Percentiles rank a stretch among this genome's conserved stretches.
These are phyloP conservation scores for Microcebus ravelobensis DNA, from an alignment of 2,113 vertebrate species.

Conservation along the genomic window DNA sequence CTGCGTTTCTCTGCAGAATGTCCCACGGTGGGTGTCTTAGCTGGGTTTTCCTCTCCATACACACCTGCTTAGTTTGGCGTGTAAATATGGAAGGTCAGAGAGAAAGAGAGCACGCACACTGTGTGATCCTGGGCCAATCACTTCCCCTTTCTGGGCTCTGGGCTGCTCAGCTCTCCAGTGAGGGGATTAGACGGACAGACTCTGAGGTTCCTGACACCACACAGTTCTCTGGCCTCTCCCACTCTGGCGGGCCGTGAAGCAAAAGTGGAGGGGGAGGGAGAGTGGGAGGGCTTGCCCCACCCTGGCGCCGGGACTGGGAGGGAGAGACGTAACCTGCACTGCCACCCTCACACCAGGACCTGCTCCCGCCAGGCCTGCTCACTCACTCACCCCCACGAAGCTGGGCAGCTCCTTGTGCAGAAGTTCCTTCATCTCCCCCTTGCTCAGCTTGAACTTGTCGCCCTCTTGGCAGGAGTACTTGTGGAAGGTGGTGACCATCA, in stretches of 20 bases:
- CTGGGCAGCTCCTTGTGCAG: conserved; percentile 85
- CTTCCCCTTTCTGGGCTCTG: background rate
- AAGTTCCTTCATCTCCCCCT: conserved; percentile 88
- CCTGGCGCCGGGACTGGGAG: background rate
- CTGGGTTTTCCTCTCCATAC: background rate
- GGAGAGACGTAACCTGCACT: background rate
- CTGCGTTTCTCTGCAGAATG: background rate
- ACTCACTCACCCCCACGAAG: conserved; percentile 86
- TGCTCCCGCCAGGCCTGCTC: accelerated
- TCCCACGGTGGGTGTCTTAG: background rate
- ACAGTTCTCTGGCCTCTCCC: background rate
- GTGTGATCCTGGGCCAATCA: background rate
- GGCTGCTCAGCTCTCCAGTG: background rate
- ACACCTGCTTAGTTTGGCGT: background rate
- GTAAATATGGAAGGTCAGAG: background rate
- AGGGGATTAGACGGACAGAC: background rate
- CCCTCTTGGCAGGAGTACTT: conserved; percentile 85
- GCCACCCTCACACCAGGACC: too few species aligned
- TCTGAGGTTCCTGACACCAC: background rate
- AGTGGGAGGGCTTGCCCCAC: background rate
- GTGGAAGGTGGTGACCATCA: conserved; percentile 85
- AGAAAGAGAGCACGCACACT: background rate
- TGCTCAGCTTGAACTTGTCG: conserved; percentile 84
- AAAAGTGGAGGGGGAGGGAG: background rate
- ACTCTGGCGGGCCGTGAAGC: background rate